Conservation (phyloP, 2,888 invertebrate genomes). For the Sphinx pinastri region DNA sequence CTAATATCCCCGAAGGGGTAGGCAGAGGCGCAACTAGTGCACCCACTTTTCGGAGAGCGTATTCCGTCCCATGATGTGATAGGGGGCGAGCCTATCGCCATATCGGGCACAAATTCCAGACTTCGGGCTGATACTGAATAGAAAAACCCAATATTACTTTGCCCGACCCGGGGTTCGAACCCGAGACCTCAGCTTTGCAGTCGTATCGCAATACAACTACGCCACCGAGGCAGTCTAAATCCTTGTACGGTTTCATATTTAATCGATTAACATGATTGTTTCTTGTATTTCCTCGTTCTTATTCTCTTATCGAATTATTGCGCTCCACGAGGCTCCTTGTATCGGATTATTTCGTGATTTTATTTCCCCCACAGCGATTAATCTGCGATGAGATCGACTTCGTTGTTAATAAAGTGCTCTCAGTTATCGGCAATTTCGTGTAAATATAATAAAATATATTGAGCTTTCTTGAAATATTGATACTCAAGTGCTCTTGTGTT, state of each 20-base stretch:
- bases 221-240: too few relatives aligned
- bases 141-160: too few relatives aligned
- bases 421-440: neutral
- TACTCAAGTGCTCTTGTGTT: neutral
- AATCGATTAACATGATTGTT: neutral
- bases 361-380: neutral
- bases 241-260: neutral
- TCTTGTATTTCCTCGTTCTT: neutral
- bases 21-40: too few relatives aligned
- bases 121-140: too few relatives aligned
- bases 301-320: neutral
- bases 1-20: too few relatives aligned
- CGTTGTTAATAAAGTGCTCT: constrained; percentile 9
- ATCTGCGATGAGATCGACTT: neutral
- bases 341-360: neutral
- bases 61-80: too few relatives aligned
- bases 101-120: too few relatives aligned
- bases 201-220: too few relatives aligned
- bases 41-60: too few relatives aligned
- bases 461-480: neutral
- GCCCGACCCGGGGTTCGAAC: too few relatives aligned
- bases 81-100: too few relatives aligned
- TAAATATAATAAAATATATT: neutral
- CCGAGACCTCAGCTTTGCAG: too few relatives aligned
- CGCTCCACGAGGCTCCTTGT: neutral